Evolutionary conservation across 2,113 vertebrate species (phyloP).

Genomic region (Atrichornis clamosus): DNA sequence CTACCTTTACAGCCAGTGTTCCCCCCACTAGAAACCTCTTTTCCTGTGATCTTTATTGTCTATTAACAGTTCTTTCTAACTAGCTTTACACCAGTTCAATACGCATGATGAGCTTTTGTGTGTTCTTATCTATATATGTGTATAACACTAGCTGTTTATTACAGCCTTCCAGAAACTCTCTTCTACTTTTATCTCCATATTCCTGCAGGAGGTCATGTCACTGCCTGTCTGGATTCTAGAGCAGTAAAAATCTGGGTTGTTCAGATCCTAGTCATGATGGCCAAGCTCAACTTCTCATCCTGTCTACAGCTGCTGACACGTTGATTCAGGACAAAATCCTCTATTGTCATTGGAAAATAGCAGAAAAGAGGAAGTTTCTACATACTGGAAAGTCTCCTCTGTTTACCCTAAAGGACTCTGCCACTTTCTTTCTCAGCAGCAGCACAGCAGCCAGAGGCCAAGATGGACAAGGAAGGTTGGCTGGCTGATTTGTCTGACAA

Average conservation of each 20-base stretch:
- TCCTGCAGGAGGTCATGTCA: neutral
- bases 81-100: neutral
- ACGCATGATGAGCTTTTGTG: neutral
- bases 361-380: neutral
- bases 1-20: neutral
- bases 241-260: neutral
- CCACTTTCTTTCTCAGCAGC: neutral
- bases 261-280: rapidly evolving
- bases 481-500: neutral
- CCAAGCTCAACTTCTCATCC: neutral
- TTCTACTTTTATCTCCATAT: neutral
- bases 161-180: neutral
- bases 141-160: neutral
- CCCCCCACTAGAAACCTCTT: neutral
- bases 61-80: neutral
- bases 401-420: neutral
- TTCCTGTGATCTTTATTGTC: neutral
- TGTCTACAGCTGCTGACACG: neutral
- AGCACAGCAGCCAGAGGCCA: neutral
- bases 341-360: neutral
- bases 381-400: neutral
- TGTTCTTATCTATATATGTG: neutral
- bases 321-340: neutral
- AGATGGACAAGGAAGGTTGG: neutral
- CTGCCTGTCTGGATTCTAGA: neutral